A percentile compares a stretch with the other conserved stretches of the same genome.
phyloP scores from a whole-genome alignment of 2,797 vertebrate genomes.

The Agapornis canus region DNA sequence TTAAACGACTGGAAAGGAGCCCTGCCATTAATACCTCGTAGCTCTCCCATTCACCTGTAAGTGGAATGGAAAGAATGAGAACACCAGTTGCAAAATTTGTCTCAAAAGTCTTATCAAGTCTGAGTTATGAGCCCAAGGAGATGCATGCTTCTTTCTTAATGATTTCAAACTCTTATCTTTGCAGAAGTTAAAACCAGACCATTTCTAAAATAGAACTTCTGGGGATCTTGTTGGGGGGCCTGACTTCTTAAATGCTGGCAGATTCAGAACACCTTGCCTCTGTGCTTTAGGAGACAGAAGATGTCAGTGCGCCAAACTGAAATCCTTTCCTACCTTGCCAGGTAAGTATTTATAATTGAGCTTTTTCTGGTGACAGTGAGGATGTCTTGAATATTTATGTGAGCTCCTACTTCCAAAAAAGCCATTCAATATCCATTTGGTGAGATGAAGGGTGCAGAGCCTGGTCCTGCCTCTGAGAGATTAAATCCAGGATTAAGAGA shows the following conservation, averaged over 20 bases:
- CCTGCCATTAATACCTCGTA: neutral
- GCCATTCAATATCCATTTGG: neutral
- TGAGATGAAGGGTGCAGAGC: neutral
- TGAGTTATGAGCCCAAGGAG: constrained; percentile 8
- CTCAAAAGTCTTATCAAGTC: neutral
- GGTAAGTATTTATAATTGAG: neutral
- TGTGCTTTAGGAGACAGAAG: neutral
- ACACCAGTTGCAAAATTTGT: neutral
- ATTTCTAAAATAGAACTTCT: constrained; percentile 18
- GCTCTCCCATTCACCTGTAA: neutral
- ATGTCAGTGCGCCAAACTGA: neutral
- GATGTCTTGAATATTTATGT: neutral
- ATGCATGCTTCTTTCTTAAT: neutral
- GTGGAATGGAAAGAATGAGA: constrained; percentile 32
- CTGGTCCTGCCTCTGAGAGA: neutral
- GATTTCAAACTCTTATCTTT: constrained; percentile 27
- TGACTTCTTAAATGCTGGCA: neutral
- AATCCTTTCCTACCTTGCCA: constrained; percentile 7
- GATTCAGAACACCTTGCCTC: neutral
- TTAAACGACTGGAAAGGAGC: neutral
- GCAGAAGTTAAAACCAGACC: neutral
- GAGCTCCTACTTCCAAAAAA: neutral
- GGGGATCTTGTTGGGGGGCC: neutral
- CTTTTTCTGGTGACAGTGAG: neutral
- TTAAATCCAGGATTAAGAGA: neutral